Base-by-base conservation (phyloP, 2,113 vertebrate species). In the Pterophyllum scalare region DNA sequence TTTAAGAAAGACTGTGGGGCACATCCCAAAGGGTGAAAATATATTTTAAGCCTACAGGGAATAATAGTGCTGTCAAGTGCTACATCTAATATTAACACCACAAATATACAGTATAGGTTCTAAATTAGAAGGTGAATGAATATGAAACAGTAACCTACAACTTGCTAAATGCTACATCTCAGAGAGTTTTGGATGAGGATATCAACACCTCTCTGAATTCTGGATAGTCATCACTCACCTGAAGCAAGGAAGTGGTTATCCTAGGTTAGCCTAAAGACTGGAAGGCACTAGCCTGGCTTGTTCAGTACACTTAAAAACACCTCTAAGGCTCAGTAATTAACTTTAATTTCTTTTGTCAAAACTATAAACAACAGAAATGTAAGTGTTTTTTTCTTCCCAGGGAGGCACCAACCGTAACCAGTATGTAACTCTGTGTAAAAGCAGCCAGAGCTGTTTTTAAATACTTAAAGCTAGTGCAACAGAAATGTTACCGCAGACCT, bases 1-100 rank as follows among this genome's bases (percentile, higher is more conserved):
- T 92, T 90, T 85, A 82, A 79, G 82, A 79, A 81, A 72, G 65
- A 81, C 46, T 62, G 59, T 38, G 22, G 78, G 75, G 75, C 64
- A 75, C 11, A 49, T 70, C 79, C 91, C 59, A 72, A 31, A 14
- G 35, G 54, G 20, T 19, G 62, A 79, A 67, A 59, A 77, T 76
- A 78, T 80, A 84, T 79, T 84, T 88, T 43, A 43, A 65, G 72
- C 19, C 64, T 79, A 52, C 4, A 6, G 8, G 49, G 24, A 81
- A 58, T 14, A 57, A 82, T 59, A 82, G 8, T 75, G 31, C 17
- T 20, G 28, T 85, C 46, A 12, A 79, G 56, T 65, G 22, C 76
- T 70, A 33, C 7, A 11, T 81, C 67, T 80, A 72, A 58, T 33
- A 81, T 76, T 54, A 20, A 26, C 78, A 28, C 75, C 26, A 54